phyloP scores from a whole-genome alignment of 2,113 vertebrate genomes.

The Pelobates fuscus region DNA sequence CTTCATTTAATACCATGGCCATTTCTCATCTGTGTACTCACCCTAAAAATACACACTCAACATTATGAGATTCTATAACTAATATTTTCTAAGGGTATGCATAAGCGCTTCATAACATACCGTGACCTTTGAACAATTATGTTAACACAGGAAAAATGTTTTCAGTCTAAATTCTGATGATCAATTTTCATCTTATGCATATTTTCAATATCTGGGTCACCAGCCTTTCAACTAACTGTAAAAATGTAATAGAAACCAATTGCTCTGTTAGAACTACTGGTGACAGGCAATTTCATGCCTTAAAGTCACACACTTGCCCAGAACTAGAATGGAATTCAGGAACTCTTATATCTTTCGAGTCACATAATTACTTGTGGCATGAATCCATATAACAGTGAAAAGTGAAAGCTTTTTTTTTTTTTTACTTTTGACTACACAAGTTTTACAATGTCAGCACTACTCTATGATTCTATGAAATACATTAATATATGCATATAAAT shows the following conservation, averaged over 20 bases:
- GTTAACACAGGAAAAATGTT: conserved; percentile 20
- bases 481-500: too few relatives aligned
- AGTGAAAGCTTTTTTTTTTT: neutral
- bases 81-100: too few relatives aligned
- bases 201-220: conserved; percentile 44
- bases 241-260: conserved; percentile 41
- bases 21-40: too few relatives aligned
- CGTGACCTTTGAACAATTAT: conserved; percentile 15
- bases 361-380: neutral
- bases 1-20: too few relatives aligned
- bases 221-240: conserved; percentile 28
- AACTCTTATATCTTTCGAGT: neutral
- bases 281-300: conserved; percentile 17
- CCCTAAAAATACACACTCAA: too few relatives aligned
- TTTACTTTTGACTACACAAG: neutral
- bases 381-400: too few relatives aligned
- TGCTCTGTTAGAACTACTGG: conserved; percentile 13
- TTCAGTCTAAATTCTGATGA: conserved; percentile 8
- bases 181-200: conserved; percentile 32
- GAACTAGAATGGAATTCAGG: neutral
- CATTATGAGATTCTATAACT: too few relatives aligned
- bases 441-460: too few relatives aligned
- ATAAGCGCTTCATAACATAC: neutral
- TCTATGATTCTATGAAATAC: too few relatives aligned
- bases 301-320: neutral